Evolutionary conservation across 2,888 invertebrate genomes (phyloP).

Genomic region (Galeopsomyia nigrocyanea): DNA sequence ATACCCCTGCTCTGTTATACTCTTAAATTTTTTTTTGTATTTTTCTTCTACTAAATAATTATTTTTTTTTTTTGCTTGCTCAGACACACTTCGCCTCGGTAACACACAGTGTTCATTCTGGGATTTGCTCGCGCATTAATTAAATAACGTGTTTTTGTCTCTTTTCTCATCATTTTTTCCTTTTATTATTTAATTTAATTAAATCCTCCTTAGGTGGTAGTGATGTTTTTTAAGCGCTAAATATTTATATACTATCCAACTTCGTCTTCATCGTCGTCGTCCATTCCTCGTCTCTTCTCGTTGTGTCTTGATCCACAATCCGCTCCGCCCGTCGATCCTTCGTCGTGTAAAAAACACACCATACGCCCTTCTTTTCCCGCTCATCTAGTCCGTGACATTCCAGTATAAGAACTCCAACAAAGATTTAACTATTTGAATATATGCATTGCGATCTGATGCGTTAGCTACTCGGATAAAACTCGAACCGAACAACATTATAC

Average conservation of each 20-base stretch:
- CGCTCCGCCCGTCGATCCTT: constrained; percentile 3
- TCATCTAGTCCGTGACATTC: constrained; percentile 27
- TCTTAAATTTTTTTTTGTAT: constrained; percentile 47
- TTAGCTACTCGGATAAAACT: constrained; percentile 55
- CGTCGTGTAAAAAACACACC: constrained; percentile 14
- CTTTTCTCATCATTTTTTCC: constrained; percentile 36
- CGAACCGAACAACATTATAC: constrained; percentile 58
- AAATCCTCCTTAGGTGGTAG: constrained; percentile 58
- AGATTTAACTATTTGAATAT: constrained; percentile 60
- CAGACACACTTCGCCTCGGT: constrained; percentile 32
- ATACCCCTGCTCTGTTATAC: constrained; percentile 35
- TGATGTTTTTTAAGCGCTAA: constrained; percentile 56
- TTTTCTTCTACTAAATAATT: constrained; percentile 19
- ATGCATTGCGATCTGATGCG: constrained; percentile 56
- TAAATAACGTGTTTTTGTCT: constrained; percentile 52
- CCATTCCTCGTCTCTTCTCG: constrained; percentile 44
- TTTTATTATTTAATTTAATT: constrained; percentile 53
- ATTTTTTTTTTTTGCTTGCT: constrained; percentile 33
- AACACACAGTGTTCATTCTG: constrained; percentile 45
- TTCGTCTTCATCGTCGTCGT: constrained; percentile 20
- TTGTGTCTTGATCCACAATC: background rate
- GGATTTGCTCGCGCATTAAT: constrained; percentile 47
- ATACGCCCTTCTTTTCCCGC: constrained; percentile 25
- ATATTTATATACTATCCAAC: constrained; percentile 56
- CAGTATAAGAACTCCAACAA: constrained; percentile 50